Conservation (phyloP, 2,888 invertebrate species). For the Polyommatus iphigenia region DNA sequence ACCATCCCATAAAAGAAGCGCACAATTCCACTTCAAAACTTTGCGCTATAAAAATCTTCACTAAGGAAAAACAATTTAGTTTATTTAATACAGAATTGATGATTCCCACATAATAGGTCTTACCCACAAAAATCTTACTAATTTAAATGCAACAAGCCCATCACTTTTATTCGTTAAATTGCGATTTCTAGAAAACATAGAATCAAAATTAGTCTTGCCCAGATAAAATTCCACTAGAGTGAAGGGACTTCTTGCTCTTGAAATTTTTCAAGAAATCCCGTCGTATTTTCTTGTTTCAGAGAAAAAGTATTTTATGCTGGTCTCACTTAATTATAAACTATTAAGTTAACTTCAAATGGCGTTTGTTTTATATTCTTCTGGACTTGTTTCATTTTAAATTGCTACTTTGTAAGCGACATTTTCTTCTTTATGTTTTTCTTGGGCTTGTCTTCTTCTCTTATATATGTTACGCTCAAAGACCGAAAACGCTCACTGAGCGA, state of each 20-base stretch:
- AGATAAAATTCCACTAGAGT: background rate
- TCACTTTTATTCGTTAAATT: background rate
- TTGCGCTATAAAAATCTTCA: too few species aligned
- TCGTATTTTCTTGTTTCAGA: background rate
- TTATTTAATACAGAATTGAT: too few species aligned
- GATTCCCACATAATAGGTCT: too few species aligned
- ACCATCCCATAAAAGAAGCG: too few species aligned
- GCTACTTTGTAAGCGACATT: background rate
- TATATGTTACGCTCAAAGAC: too few species aligned
- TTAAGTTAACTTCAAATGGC: background rate
- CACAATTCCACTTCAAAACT: too few species aligned
- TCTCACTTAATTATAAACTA: constrained; percentile 6
- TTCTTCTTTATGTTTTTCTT: background rate
- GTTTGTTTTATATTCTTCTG: background rate
- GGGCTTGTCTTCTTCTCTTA: too few species aligned
- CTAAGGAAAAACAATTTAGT: too few species aligned
- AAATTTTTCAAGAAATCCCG: constrained; percentile 7
- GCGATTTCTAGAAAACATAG: background rate
- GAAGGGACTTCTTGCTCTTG: background rate
- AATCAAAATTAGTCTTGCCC: background rate
- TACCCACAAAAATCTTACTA: background rate
- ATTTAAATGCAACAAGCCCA: background rate
- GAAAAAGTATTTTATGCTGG: background rate
- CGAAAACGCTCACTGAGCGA: too few species aligned
- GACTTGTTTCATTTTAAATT: background rate